Evolutionary conservation across 2,888 invertebrate genomes (phyloP), one percentile per base, ranked within the genome.

Genomic region (Drepanosiphum platanoidis): DNA sequence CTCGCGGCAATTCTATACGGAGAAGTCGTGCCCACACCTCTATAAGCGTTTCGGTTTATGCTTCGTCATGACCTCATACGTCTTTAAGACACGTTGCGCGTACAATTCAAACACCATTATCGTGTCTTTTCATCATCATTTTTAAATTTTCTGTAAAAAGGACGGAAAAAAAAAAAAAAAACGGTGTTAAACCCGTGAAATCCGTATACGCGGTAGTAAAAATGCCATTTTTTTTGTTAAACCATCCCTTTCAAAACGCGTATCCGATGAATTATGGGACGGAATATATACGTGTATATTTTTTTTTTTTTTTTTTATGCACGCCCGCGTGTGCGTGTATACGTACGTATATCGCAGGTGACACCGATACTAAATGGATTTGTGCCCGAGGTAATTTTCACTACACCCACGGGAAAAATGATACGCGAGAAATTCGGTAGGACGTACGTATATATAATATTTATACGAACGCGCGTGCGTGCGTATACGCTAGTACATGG

Each of bases 311-410:
- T 58, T 81, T 39, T 39, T n/a, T 39, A n/a, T 52, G 36, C 9
- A 15, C 36, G 18, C 46, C 1, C 13, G 46, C 4, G 34, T 18
- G 22, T 70, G 61, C 27, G n/a, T 39, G 32, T 39, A 36, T 72
- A 34, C 70, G n/a, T 32, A 27, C 15, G 27, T 72, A n/a, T 46
- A 27, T 34, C 52, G 84, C 84, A 84, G 84, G 84, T 84, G 84
- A 84, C 84, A 77, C 75, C 84, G 84, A 84, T 84, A 84, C 84
- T 84, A 84, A 84, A 84, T 77, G 75, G 84, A 84, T 84, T 84
- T 84, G 84, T 52, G 68, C 75, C 68, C 75, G 77, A 36, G n/a
- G 84, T 77, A 84, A 84, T 84, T 84, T 84, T 84, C 75, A 66
- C 58, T 84, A 58, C 77, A 77, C 75, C 83, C 84, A 84, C 77